Evolutionary conservation across 1,140 invertebrate genomes (phyloP).

Genomic region (Nebria ingens): DNA sequence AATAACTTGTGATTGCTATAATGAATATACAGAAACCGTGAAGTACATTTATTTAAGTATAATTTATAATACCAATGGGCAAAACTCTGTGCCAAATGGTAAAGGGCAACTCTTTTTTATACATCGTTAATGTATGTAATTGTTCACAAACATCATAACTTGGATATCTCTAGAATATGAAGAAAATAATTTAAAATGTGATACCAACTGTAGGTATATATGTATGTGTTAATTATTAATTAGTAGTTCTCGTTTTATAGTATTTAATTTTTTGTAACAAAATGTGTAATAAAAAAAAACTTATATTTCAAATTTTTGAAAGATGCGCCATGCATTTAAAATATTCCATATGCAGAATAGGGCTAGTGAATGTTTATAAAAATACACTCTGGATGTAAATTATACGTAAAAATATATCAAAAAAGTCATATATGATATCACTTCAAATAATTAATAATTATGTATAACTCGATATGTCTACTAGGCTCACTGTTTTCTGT

Average conservation of each 20-base stretch:
- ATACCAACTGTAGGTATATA: constrained; percentile 11
- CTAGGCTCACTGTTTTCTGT: constrained; percentile 35
- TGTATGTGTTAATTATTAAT: constrained; percentile 4
- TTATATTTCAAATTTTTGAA: constrained; percentile 6
- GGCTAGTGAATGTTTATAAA: constrained; percentile 30
- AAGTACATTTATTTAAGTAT: no score
- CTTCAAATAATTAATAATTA: constrained; percentile 20
- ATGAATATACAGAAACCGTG: no score
- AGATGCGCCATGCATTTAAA: constrained; percentile 26
- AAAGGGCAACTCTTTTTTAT: not conserved
- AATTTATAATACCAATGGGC: not conserved
- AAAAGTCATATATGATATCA: constrained; percentile 25
- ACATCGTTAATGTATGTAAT: constrained; percentile 6
- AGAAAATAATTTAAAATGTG: constrained; percentile 6
- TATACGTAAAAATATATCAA: constrained; percentile 12
- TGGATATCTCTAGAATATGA: constrained; percentile 11
- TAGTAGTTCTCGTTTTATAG: constrained; percentile 10
- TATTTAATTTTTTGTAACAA: constrained; percentile 16
- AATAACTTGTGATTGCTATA: no score
- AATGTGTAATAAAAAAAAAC: constrained; percentile 12
- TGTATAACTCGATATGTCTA: constrained; percentile 24
- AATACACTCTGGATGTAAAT: constrained; percentile 25
- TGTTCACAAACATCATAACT: not conserved
- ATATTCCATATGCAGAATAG: constrained; percentile 27
- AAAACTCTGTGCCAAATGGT: not conserved